Percentiles rank a stretch among this genome's conserved stretches.
Evolutionary conservation across 2,113 vertebrate genomes (phyloP).

Genomic region (Stigmatopora nigra): DNA sequence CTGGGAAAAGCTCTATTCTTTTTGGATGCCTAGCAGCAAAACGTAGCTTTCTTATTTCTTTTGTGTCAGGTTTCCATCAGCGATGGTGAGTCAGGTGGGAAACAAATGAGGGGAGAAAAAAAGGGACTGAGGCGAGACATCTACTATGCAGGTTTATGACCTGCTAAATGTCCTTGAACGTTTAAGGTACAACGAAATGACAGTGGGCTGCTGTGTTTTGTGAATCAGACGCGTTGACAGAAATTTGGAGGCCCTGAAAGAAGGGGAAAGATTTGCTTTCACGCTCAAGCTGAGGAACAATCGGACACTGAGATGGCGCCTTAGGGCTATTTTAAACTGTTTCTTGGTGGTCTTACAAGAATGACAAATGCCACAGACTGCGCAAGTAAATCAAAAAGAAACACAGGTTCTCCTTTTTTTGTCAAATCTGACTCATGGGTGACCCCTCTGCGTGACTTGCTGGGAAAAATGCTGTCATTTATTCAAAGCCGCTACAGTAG

Average conservation of each 20-base stretch:
- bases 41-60: not conserved
- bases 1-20: conserved; percentile 1
- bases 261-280: conserved; percentile 45
- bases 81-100: conserved; percentile 29
- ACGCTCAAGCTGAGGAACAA: conserved; percentile 30
- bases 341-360: conserved; percentile 27
- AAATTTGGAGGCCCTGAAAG: conserved; percentile 47
- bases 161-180: conserved; percentile 38
- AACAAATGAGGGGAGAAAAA: conserved; percentile 11
- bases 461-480: conserved; percentile 48
- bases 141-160: conserved; percentile 34
- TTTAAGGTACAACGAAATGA: conserved; percentile 49
- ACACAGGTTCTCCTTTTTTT: conserved; percentile 38
- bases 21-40: not conserved
- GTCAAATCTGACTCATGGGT: conserved; percentile 34
- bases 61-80: conserved; percentile 31
- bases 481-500: conserved; percentile 25
- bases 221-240: conserved; percentile 56
- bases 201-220: conserved; percentile 23
- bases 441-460: conserved; percentile 15
- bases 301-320: conserved; percentile 16
- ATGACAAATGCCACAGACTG: conserved; percentile 24
- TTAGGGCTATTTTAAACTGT: conserved; percentile 38
- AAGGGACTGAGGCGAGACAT: conserved; percentile 21
- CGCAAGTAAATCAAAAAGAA: conserved; percentile 23